Evolutionary conservation across 30 jellyfish, hydroid and myxozoan species (phyloP).

Genomic region (Catostylus mosaicus): DNA sequence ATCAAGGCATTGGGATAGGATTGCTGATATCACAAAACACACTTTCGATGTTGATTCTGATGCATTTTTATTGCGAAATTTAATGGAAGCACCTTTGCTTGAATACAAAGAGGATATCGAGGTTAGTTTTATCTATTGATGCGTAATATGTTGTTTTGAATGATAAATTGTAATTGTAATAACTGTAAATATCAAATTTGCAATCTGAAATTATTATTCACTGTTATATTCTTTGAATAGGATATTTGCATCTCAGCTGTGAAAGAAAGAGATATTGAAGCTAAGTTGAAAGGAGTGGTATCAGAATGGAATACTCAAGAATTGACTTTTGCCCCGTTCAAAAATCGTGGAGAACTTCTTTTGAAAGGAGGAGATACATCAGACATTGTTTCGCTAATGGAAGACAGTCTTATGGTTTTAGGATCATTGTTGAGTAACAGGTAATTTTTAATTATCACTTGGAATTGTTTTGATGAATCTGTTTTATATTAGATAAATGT

Average conservation of each 20-base stretch:
- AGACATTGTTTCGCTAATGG: constrained; percentile 84
- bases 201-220: neutral
- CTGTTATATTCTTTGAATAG: constrained; percentile 10
- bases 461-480: too few species aligned
- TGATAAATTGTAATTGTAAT: neutral
- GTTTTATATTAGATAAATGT: too few species aligned
- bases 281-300: constrained; percentile 77
- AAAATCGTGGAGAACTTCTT: constrained; percentile 85
- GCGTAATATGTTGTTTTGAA: too few species aligned
- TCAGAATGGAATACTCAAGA: constrained; percentile 91
- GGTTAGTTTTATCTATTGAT: constrained; percentile 39
- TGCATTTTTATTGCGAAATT: constrained; percentile 61
- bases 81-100: constrained; percentile 92
- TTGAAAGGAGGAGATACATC: constrained; percentile 85
- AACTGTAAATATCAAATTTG: neutral
- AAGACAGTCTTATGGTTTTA: constrained; percentile 88
- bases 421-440: constrained; percentile 90
- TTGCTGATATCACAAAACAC: constrained; percentile 73
- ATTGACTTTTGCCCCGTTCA: constrained; percentile 69
- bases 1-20: constrained; percentile 82
- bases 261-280: constrained; percentile 90
- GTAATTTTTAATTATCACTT: constrained; percentile 5
- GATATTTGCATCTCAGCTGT: constrained; percentile 90
- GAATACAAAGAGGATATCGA: constrained; percentile 84
- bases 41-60: constrained; percentile 75